Evolutionary conservation across 2,113 vertebrate genomes (phyloP).

Genomic region (Cisticola juncidis): DNA sequence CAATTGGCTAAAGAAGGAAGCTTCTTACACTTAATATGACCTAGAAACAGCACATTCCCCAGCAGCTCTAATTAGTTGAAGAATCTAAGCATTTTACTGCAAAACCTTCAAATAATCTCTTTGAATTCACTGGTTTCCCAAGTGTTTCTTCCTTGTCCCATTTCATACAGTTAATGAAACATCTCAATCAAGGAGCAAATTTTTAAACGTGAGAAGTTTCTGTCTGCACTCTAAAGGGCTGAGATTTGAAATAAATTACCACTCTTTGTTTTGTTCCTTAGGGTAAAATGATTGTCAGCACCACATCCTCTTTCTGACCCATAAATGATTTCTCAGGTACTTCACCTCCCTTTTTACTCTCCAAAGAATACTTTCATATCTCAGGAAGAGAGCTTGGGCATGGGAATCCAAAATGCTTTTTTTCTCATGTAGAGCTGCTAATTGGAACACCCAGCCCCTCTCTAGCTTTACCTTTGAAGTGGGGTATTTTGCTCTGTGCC

Average conservation of each 20-base stretch:
- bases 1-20: conserved; percentile 41
- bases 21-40: conserved; percentile 66
- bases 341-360: background rate
- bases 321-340: background rate
- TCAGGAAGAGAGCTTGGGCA: background rate
- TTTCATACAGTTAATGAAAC: conserved; percentile 76
- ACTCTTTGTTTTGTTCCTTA: background rate
- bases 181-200: conserved; percentile 72
- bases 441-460: background rate
- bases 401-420: background rate
- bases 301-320: background rate
- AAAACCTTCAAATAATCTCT: conserved; percentile 77
- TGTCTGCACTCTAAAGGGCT: background rate
- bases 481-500: background rate
- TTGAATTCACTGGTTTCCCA: conserved; percentile 71
- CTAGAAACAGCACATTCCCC: conserved; percentile 71
- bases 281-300: background rate
- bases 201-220: conserved; percentile 37
- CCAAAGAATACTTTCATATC: background rate
- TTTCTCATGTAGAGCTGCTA: background rate
- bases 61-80: conserved; percentile 75
- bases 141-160: conserved; percentile 66
- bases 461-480: background rate
- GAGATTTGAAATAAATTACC: conserved; percentile 27
- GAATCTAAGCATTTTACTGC: conserved; percentile 63